phyloP scores from a whole-genome alignment of 2,797 vertebrate species.

The Sarcophilus harrisii region DNA sequence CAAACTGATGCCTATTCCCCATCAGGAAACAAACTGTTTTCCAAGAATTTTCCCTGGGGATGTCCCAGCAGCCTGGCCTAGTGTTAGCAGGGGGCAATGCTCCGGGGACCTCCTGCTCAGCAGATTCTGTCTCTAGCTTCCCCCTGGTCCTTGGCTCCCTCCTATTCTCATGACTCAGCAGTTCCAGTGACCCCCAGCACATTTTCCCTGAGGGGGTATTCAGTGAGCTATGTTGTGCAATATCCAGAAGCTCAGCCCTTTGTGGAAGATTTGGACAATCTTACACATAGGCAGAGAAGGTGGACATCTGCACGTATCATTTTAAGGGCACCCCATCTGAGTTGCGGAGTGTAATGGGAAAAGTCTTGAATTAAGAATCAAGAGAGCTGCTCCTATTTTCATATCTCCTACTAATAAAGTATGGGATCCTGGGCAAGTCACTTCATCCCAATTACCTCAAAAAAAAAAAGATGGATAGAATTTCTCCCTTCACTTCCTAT shows the following conservation, averaged over 20 bases:
- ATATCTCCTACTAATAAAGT: not conserved
- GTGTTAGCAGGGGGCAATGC: not conserved
- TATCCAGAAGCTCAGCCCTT: not conserved
- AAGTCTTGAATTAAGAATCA: not conserved
- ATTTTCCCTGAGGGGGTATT: not conserved
- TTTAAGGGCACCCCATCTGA: not conserved
- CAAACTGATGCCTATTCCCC: conserved; percentile 20
- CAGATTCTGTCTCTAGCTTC: not conserved
- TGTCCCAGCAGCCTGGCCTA: conserved; percentile 1
- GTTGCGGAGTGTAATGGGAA: not conserved
- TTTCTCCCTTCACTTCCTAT: not conserved
- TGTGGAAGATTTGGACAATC: not conserved
- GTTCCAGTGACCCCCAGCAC: not conserved
- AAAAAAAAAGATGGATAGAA: not conserved
- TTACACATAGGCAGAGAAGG: not conserved
- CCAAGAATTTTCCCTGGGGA: conserved; percentile 58
- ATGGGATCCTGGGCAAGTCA: not conserved
- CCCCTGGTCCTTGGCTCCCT: conserved; percentile 2
- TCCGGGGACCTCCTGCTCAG: conserved; percentile 39
- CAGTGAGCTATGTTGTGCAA: not conserved
- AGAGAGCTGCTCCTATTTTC: not conserved
- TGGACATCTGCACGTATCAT: not conserved
- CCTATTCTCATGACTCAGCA: conserved; percentile 39
- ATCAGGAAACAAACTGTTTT: conserved; percentile 44
- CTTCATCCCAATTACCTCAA: not conserved